phyloP scores from a whole-genome alignment of 2,888 invertebrate species.

The Andrena fulva region DNA sequence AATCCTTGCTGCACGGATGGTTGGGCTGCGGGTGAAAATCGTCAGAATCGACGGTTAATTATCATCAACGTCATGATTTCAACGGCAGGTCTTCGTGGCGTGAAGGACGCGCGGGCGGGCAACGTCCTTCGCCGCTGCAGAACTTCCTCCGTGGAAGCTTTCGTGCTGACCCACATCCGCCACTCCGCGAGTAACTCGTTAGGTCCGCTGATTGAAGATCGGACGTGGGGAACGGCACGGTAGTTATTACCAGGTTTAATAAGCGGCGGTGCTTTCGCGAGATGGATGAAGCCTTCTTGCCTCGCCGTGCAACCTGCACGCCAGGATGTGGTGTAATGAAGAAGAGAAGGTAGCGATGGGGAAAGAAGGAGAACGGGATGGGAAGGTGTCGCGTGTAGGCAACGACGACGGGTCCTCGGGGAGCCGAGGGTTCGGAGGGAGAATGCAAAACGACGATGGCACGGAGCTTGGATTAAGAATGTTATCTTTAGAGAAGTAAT shows the following conservation, averaged over 20 bases:
- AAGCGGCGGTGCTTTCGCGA: conserved; percentile 52
- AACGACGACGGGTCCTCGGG: neutral
- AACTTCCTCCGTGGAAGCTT: conserved; percentile 29
- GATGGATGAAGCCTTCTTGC: conserved; percentile 56
- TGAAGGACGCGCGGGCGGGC: conserved; percentile 4
- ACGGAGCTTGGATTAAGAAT: conserved; percentile 24
- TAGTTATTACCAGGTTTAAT: conserved; percentile 71
- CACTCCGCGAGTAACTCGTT: conserved; percentile 66
- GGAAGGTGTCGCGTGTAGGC: conserved; percentile 36
- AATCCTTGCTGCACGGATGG: too few relatives aligned
- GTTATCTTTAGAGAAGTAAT: conserved; percentile 27
- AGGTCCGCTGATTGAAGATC: conserved; percentile 59
- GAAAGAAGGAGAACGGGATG: conserved; percentile 15
- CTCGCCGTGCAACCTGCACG: conserved; percentile 16
- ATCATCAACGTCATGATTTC: neutral
- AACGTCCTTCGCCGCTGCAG: conserved; percentile 40
- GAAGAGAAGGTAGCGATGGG: conserved; percentile 6
- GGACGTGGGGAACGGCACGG: conserved; percentile 44
- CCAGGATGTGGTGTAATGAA: conserved; percentile 31
- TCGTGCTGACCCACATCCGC: conserved; percentile 52
- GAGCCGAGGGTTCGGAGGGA: neutral
- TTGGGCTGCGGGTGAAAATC: too few relatives aligned
- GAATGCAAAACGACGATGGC: conserved; percentile 14
- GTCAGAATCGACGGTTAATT: neutral
- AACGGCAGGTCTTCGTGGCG: neutral